Conservation (phyloP, 1,140 invertebrate species). For the Tachypleus tridentatus region DNA sequence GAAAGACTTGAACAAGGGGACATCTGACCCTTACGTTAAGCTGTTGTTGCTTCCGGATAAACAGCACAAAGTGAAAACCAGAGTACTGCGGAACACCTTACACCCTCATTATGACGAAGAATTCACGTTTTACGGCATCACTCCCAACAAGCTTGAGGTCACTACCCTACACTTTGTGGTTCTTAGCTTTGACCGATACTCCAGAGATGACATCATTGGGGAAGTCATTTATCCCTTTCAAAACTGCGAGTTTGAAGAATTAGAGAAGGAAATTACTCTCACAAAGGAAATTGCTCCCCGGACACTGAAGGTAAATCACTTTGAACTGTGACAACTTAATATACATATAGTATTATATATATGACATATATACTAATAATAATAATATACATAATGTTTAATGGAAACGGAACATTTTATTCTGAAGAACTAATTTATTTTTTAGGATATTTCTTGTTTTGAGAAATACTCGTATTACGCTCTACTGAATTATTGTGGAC, state of each 20-base stretch:
- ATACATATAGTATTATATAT: no score
- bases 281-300: conserved; percentile 9
- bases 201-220: conserved; percentile 89
- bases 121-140: conserved; percentile 89
- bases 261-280: conserved; percentile 19
- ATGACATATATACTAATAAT: no score
- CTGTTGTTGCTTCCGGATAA: conserved; percentile 87
- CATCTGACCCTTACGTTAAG: conserved; percentile 85
- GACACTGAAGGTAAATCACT: conserved; percentile 9
- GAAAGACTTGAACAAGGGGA: conserved; percentile 49
- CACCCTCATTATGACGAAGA: conserved; percentile 91
- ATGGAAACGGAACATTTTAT: no score
- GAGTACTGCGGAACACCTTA: conserved; percentile 77
- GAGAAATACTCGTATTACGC: no score
- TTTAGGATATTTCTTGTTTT: no score
- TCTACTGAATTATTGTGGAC: no score
- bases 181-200: conserved; percentile 92
- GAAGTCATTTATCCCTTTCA: conserved; percentile 63
- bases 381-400: no score
- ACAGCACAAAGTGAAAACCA: conserved; percentile 86
- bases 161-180: conserved; percentile 89
- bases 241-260: conserved; percentile 13
- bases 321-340: no score
- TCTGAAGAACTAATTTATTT: no score
- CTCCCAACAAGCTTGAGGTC: conserved; percentile 61